Percentiles rank a stretch among this genome's conserved stretches.
phyloP scores from a whole-genome alignment of 2,797 vertebrate species.

The Percopsis omiscomaycus region DNA sequence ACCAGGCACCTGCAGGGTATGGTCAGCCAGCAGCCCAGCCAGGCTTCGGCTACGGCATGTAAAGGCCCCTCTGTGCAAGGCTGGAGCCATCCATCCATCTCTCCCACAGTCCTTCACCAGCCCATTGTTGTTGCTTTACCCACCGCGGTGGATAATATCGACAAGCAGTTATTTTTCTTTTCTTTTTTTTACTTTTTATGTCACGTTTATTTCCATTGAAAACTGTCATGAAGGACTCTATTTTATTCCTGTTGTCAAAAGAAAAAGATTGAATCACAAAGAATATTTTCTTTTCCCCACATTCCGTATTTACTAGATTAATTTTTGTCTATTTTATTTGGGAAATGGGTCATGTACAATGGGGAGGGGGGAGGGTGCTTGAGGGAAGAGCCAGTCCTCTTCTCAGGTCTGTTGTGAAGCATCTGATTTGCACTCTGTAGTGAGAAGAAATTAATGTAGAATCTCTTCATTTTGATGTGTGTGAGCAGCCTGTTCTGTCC shows the following conservation, averaged over 20 bases:
- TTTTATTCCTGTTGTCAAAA: conserved; percentile 85
- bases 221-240: conserved; percentile 94
- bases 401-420: conserved; percentile 87
- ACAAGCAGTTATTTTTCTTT: conserved; percentile 69
- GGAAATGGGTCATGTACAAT: conserved; percentile 87
- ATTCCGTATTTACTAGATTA: conserved; percentile 88
- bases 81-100: conserved; percentile 79
- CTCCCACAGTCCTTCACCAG: conserved; percentile 87
- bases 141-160: conserved; percentile 66
- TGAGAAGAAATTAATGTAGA: conserved; percentile 92
- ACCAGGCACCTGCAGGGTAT: conserved; percentile 87
- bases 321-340: conserved; percentile 81
- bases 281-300: conserved; percentile 83
- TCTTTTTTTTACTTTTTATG: conserved; percentile 44
- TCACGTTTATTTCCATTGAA: conserved; percentile 55
- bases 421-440: conserved; percentile 99
- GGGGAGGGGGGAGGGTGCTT: conserved; percentile 71
- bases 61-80: conserved; percentile 65
- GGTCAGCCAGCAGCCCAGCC: conserved; percentile 83
- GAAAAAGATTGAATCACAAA: conserved; percentile 82
- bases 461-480: conserved; percentile 84
- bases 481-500: conserved; percentile 91
- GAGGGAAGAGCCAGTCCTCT: conserved; percentile 70
- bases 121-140: conserved; percentile 81
- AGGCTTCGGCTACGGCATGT: conserved; percentile 97